Evolutionary conservation across 2,888 invertebrate genomes (phyloP), one percentile per base, ranked within the genome.

Genomic region (Apantesis nais): DNA sequence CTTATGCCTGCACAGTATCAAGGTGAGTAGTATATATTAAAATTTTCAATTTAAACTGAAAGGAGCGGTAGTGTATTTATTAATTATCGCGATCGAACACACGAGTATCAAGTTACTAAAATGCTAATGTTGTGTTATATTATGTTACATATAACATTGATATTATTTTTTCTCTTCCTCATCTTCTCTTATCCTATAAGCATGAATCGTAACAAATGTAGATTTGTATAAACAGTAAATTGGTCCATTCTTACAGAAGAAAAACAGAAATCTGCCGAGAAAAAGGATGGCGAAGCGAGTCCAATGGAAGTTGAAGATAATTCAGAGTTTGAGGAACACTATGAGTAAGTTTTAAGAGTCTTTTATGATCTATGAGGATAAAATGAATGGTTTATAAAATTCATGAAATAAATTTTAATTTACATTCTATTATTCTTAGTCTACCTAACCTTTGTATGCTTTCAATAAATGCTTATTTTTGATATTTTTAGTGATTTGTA

Each of bases 1-100:
- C 95, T 99, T 2, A 98, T 98, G 97, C 98, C 98, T 0, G 98
- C 98, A 73, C 98, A 98, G 83, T 97, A 97, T 89, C 97, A 97
- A 93, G 97, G 97, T 22, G 37, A 8, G 2, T 34, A 37, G 34
- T 4, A 22, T n/a, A n/a, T 5, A 11, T 44, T 19, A 44, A 44
- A 19, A 44, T 39, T 14, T 41, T 41, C 12, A n/a, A 29, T 60
- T 52, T n/a, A 8, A 52, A 60, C 29, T 60, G 11, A 14, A 60
- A 60, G 31, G 1, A 7, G 16, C 14, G 12, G 2, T 60, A 60
- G 29, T 29, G 7, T 60, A 31, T 25, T 29, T 60, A 16, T 31
- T 60, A 29, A 60, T n/a, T n/a, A n/a, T n/a, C n/a, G 31, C 29
- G 31, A 31, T 31, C 19, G 19, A 31, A 60, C 16, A 60, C 8